phyloP scores from a whole-genome alignment of 2,888 invertebrate species.

The Metopia argyrocephala region DNA sequence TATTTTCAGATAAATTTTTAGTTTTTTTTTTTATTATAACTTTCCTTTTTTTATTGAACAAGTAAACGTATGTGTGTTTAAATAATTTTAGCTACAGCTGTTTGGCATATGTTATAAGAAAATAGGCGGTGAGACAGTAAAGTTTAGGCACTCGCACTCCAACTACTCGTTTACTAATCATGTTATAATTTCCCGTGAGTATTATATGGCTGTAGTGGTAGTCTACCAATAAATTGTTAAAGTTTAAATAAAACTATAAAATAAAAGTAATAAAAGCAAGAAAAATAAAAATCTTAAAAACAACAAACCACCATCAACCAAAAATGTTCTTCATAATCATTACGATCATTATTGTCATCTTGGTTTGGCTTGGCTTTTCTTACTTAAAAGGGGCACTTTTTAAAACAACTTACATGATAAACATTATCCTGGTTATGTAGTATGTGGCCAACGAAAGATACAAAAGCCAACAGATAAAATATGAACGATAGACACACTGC shows the following conservation, averaged over 20 bases:
- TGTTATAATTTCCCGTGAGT: conserved; percentile 62
- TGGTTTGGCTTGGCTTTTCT: not conserved
- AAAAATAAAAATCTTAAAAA: conserved; percentile 4
- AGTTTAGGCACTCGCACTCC: not conserved
- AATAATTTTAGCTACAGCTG: conserved; percentile 42
- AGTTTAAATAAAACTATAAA: conserved; percentile 22
- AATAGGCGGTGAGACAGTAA: conserved; percentile 28
- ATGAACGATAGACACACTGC: not conserved
- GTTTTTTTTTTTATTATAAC: conserved; percentile 21
- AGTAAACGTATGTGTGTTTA: not conserved
- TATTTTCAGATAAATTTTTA: conserved; percentile 51
- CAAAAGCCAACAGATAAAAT: conserved; percentile 27
- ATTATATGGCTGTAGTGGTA: conserved; percentile 50
- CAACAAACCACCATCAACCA: conserved; percentile 6
- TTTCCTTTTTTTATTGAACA: conserved; percentile 44
- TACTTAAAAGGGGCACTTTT: not conserved
- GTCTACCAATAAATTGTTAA: conserved; percentile 56
- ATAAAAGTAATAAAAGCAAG: conserved; percentile 18
- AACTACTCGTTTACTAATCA: conserved; percentile 52
- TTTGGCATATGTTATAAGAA: conserved; percentile 34
- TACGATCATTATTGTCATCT: conserved; percentile 43
- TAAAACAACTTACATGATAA: conserved; percentile 36
- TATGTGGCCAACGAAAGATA: conserved; percentile 26
- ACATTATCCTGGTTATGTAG: conserved; percentile 31
- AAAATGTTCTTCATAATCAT: conserved; percentile 33